Percentiles rank a stretch among this genome's conserved stretches.
Conservation (phyloP, 1,140 invertebrate genomes). For the Meloidogyne chitwoodi region DNA sequence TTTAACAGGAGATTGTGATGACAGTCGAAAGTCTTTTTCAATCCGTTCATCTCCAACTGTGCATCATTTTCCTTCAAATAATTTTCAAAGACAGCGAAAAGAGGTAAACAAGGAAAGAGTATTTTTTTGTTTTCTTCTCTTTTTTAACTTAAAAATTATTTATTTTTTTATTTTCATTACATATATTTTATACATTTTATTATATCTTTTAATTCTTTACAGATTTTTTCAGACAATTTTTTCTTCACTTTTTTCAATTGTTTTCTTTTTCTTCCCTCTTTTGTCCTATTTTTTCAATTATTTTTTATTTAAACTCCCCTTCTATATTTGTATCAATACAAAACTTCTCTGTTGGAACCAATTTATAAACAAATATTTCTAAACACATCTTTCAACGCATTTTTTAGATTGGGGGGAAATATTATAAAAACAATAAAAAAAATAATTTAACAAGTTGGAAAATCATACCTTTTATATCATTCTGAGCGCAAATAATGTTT, state of each 20-base stretch:
- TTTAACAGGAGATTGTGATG: background rate
- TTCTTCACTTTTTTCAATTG: background rate
- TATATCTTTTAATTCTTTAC: too few species aligned
- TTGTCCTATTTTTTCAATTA: background rate
- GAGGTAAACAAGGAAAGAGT: background rate
- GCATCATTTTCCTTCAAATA: background rate
- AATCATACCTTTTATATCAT: background rate
- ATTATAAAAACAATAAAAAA: too few species aligned
- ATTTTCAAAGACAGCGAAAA: background rate
- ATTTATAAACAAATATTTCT: too few species aligned
- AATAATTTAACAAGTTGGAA: background rate
- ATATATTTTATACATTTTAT: background rate
- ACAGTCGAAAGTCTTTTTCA: background rate
- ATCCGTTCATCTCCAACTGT: background rate
- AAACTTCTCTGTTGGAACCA: too few species aligned
- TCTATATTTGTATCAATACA: background rate
- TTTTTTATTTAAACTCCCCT: background rate
- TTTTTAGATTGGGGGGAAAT: too few species aligned
- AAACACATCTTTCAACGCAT: too few species aligned
- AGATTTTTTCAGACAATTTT: conserved; percentile 1
- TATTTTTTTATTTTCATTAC: background rate
- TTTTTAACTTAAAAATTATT: background rate
- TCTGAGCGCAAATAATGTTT: background rate
- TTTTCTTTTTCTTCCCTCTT: background rate
- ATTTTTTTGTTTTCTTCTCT: background rate